Conservation (phyloP, 2,113 vertebrate species). For the Oryzias woworae region DNA sequence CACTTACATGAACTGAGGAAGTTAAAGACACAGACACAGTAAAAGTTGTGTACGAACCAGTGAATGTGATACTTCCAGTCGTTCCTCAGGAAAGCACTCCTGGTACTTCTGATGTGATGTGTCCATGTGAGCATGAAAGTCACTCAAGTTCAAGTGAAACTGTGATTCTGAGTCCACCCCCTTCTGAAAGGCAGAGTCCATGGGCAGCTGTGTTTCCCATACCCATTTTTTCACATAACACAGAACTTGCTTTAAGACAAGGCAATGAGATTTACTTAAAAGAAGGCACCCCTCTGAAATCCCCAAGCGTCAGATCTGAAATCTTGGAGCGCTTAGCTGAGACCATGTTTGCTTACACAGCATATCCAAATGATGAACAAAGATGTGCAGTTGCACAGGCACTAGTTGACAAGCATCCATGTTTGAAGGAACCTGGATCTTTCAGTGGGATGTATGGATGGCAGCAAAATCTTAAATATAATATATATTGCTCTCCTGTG, state of each 20-base stretch:
- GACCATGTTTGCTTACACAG: no score
- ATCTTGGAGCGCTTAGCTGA: no score
- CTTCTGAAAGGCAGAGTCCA: slow-evolving; percentile 12
- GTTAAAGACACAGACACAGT: slow-evolving; percentile 45
- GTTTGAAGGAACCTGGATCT: no score
- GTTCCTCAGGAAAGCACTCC: slow-evolving; percentile 1
- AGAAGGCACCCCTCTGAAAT: slow-evolving; percentile 10
- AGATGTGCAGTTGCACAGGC: no score
- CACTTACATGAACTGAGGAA: slow-evolving; percentile 30
- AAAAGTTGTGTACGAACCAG: slow-evolving; percentile 20
- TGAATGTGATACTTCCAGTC: background rate
- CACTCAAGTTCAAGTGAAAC: no score
- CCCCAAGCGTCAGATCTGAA: slow-evolving; percentile 10
- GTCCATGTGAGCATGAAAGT: no score
- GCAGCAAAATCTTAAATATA: no score
- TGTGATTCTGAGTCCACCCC: background rate
- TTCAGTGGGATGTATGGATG: no score
- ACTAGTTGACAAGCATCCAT: no score
- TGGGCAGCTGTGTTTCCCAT: slow-evolving; percentile 31
- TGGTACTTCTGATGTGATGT: slow-evolving; percentile 1
- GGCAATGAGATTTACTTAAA: slow-evolving; percentile 21
- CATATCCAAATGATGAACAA: no score
- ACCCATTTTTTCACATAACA: background rate
- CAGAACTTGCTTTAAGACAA: slow-evolving; percentile 5
- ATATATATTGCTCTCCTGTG: no score